Evolutionary conservation across 2,888 invertebrate species (phyloP).

Genomic region (Cerastis rubricosa): DNA sequence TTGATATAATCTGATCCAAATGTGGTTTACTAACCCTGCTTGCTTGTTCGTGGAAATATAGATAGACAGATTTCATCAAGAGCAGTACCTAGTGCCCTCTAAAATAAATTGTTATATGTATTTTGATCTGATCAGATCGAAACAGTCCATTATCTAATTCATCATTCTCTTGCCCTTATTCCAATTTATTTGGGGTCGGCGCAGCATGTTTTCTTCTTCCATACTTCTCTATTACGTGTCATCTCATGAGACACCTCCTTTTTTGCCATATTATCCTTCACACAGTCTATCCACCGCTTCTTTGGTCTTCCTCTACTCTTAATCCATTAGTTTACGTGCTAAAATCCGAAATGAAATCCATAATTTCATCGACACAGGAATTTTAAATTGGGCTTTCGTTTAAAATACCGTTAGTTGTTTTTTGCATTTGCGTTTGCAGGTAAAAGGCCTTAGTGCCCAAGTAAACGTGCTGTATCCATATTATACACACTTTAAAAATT

Average conservation of each 20-base stretch:
- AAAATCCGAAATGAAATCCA: not conserved
- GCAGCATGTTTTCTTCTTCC: too few species aligned
- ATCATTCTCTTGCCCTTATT: too few species aligned
- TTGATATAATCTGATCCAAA: conserved; percentile 45
- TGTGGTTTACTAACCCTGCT: conserved; percentile 17
- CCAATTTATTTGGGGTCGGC: too few species aligned
- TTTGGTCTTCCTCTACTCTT: too few species aligned
- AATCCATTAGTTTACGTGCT: not conserved
- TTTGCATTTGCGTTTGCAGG: not conserved
- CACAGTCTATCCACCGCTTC: too few species aligned
- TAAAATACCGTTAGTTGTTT: not conserved
- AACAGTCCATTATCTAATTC: too few species aligned
- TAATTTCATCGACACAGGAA: not conserved
- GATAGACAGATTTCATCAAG: too few species aligned
- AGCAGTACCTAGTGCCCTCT: not conserved
- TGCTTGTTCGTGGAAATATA: not conserved
- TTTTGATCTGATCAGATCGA: not conserved
- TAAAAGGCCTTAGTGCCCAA: not conserved
- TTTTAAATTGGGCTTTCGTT: not conserved
- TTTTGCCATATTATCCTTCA: too few species aligned
- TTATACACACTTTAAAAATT: not conserved
- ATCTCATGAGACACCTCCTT: too few species aligned
- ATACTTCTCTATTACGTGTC: too few species aligned
- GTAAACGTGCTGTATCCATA: not conserved
- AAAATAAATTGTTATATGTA: not conserved